A percentile compares a stretch with the other conserved stretches of the same genome.
Evolutionary conservation across 2,888 invertebrate species (phyloP).

Genomic region (Drosophila subsilvestris): DNA sequence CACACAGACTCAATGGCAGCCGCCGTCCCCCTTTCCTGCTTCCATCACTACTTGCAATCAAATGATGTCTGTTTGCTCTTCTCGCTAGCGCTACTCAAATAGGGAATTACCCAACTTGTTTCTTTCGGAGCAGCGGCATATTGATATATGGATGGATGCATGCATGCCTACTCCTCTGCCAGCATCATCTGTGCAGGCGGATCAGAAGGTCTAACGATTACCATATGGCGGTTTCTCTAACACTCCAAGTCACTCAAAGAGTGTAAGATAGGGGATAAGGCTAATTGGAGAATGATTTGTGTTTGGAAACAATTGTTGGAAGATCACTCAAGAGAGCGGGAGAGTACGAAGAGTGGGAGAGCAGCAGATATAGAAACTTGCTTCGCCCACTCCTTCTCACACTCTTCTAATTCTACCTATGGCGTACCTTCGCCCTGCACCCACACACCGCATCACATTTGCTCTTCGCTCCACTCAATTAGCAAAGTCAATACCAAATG

Average conservation of each 20-base stretch:
- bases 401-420: conserved; percentile 2
- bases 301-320: conserved; percentile 6
- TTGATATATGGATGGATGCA: conserved; percentile 28
- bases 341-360: too few relatives aligned
- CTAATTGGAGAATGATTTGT: conserved; percentile 40
- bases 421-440: conserved; percentile 12
- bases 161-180: conserved; percentile 17
- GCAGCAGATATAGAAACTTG: not conserved
- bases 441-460: conserved; percentile 1
- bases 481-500: conserved; percentile 71
- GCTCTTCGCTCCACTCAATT: conserved; percentile 60
- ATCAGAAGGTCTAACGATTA: conserved; percentile 32
- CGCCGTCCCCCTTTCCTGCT: conserved; percentile 4
- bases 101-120: conserved; percentile 43
- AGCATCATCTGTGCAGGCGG: conserved; percentile 31
- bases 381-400: not conserved
- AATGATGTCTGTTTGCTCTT: conserved; percentile 46
- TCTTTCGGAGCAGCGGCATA: conserved; percentile 11
- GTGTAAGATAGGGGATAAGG: conserved; percentile 22
- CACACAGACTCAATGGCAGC: not conserved
- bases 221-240: conserved; percentile 15
- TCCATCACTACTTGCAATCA: conserved; percentile 29
- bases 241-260: conserved; percentile 2
- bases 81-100: conserved; percentile 42
- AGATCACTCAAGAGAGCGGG: conserved; percentile 16